phyloP scores from a whole-genome alignment of 2,113 vertebrate species.

The Scortum barcoo region DNA sequence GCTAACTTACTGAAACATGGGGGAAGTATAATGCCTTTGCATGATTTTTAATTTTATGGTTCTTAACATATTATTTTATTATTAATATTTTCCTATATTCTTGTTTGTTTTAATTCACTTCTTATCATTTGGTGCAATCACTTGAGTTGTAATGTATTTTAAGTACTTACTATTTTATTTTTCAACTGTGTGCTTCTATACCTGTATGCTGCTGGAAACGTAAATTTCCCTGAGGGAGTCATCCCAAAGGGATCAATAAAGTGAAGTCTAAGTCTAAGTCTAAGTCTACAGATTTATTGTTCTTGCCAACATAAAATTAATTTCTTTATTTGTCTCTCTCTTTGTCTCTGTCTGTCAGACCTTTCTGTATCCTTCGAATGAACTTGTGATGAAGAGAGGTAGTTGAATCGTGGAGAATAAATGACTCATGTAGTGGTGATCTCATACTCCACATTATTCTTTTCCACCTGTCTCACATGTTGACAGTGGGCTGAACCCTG shows the following conservation, averaged over 20 bases:
- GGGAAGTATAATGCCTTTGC: neutral
- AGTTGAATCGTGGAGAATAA: neutral
- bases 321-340: neutral
- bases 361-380: neutral
- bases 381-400: neutral
- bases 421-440: constrained; percentile 6
- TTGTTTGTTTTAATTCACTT: neutral
- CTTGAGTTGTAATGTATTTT: neutral
- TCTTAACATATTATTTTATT: neutral
- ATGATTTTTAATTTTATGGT: neutral
- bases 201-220: too few relatives aligned
- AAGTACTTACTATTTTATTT: too few relatives aligned
- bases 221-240: too few relatives aligned
- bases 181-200: too few relatives aligned
- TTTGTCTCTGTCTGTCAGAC: neutral
- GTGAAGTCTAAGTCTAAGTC: too few relatives aligned
- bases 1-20: neutral
- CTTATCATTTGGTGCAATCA: neutral
- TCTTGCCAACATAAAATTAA: neutral
- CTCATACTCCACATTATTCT: neutral
- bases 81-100: neutral
- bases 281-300: neutral
- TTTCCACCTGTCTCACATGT: constrained; percentile 1
- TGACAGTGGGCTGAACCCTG: constrained; percentile 25
- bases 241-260: too few relatives aligned